These are phyloP conservation scores for Acrocephalus kingi DNA, from an alignment of 2,113 vertebrate species.

Conservation along the genomic window DNA sequence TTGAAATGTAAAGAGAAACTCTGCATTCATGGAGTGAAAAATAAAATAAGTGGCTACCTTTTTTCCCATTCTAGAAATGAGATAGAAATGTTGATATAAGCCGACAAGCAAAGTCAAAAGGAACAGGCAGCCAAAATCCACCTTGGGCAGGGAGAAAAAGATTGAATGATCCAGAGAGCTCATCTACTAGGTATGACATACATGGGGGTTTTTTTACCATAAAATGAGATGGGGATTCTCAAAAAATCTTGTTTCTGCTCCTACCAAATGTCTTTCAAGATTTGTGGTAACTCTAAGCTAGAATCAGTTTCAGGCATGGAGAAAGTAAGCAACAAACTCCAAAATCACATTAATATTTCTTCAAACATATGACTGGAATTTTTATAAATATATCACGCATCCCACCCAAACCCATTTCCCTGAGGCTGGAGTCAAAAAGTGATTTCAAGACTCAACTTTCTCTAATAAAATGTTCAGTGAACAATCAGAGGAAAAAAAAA, in stretches of 20 bases:
- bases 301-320: background rate
- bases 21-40: background rate
- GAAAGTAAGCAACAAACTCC: background rate
- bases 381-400: background rate
- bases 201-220: rapidly evolving
- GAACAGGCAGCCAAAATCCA: background rate
- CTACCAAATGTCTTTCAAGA: background rate
- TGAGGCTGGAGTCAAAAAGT: background rate
- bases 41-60: background rate
- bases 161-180: background rate
- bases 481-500: background rate
- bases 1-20: background rate
- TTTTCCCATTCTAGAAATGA: background rate
- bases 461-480: background rate
- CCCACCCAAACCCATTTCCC: background rate
- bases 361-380: background rate
- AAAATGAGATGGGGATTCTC: background rate
- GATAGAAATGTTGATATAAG: background rate
- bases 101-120: background rate
- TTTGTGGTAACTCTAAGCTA: background rate
- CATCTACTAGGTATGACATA: background rate
- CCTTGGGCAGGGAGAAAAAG: background rate
- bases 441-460: background rate
- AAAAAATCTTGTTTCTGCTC: background rate
- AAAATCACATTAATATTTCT: background rate